These are phyloP conservation scores for Ptyas mucosa DNA, from an alignment of 2,113 vertebrate genomes.

Conservation along the genomic window DNA sequence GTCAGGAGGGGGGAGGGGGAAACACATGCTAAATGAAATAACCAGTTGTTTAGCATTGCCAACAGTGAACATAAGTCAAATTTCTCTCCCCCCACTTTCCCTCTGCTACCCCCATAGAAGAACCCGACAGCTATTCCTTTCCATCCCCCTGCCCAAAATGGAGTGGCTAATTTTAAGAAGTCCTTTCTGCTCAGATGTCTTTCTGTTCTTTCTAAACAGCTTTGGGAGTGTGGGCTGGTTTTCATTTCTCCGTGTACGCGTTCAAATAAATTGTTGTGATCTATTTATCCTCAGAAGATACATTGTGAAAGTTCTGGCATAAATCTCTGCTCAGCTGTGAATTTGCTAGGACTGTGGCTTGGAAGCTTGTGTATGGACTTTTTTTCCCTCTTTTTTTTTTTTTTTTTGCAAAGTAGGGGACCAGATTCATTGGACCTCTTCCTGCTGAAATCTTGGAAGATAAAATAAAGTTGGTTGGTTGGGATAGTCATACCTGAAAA, in stretches of 20 bases:
- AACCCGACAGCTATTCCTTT: background rate
- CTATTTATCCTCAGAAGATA: background rate
- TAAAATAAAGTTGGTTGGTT: background rate
- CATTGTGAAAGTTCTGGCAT: background rate
- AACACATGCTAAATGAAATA: background rate
- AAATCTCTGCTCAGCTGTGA: background rate
- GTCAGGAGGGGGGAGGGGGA: too few relatives aligned
- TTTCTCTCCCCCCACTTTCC: background rate
- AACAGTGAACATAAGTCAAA: background rate
- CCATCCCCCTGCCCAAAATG: background rate
- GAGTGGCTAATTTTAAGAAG: background rate
- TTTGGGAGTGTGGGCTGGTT: background rate
- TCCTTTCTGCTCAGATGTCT: background rate
- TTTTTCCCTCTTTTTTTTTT: too few relatives aligned
- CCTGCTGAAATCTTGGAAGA: background rate
- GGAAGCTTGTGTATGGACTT: background rate
- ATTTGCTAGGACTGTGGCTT: background rate
- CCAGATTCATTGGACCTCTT: background rate
- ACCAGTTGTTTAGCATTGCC: background rate
- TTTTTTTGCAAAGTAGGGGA: background rate
- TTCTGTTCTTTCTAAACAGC: background rate
- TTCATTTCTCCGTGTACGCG: background rate
- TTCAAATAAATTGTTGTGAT: background rate
- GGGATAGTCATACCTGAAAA: background rate
- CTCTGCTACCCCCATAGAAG: background rate